Evolutionary conservation across 2,113 vertebrate species (phyloP).

Genomic region (Albula glossodonta): DNA sequence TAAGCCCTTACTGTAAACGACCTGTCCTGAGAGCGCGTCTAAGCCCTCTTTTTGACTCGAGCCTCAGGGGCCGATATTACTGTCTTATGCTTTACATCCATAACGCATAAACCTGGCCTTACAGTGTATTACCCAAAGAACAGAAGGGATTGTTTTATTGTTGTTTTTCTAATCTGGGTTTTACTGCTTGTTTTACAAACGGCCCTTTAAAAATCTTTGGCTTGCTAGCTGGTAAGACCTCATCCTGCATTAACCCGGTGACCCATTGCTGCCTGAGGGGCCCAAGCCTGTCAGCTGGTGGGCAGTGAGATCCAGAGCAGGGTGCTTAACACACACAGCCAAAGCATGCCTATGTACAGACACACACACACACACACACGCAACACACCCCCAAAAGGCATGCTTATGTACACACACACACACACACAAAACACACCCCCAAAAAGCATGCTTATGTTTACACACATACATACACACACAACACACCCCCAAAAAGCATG

Average conservation of each 20-base stretch:
- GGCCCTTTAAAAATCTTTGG: conserved; percentile 60
- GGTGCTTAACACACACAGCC: background rate
- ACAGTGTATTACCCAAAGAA: conserved; percentile 67
- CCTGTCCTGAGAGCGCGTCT: background rate
- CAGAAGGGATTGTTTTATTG: conserved; percentile 68
- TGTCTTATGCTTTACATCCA: conserved; percentile 56
- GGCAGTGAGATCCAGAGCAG: background rate
- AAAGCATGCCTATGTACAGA: background rate
- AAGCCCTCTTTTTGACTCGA: background rate
- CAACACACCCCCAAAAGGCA: background rate
- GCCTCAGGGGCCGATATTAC: background rate
- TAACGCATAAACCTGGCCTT: conserved; percentile 64
- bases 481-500: background rate
- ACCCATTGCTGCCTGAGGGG: conserved; percentile 8
- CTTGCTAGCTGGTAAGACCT: conserved; percentile 18
- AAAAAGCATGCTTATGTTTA: background rate
- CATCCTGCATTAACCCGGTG: conserved; percentile 5
- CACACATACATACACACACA: background rate
- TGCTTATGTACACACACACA: background rate
- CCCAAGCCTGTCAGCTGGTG: background rate
- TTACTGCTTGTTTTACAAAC: conserved; percentile 68
- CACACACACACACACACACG: background rate
- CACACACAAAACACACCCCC: background rate
- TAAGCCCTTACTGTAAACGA: conserved; percentile 2
- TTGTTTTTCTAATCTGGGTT: conserved; percentile 68